Evolutionary conservation across 2,797 vertebrate genomes (phyloP).

Genomic region (Leptodactylus fallax): DNA sequence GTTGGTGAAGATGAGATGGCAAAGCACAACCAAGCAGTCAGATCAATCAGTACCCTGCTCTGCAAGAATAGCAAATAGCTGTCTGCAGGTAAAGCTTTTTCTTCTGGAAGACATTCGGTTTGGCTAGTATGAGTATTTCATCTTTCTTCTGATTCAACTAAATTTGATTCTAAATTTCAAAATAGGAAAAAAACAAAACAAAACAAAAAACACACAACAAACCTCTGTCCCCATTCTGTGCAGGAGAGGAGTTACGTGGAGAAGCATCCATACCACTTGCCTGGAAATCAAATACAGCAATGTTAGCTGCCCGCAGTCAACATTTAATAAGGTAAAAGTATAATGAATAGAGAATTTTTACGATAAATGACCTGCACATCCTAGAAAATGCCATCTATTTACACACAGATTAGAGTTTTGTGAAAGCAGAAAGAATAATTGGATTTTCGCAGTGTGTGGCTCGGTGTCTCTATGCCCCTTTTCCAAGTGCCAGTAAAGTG

Average conservation of each 20-base stretch:
- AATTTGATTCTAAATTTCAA: no score
- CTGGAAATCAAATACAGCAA: slow-evolving; percentile 72
- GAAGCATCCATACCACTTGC: slow-evolving; percentile 88
- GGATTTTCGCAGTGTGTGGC: not conserved
- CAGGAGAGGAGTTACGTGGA: slow-evolving; percentile 91
- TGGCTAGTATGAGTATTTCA: no score
- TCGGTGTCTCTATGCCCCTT: not conserved
- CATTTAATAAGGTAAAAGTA: not conserved
- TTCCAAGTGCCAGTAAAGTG: not conserved
- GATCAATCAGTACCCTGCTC: no score
- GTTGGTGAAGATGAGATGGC: no score
- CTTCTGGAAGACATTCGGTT: no score
- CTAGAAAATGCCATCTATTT: not conserved
- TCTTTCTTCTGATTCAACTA: no score
- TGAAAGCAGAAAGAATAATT: slow-evolving; percentile 23
- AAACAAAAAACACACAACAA: no score
- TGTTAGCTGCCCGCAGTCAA: not conserved
- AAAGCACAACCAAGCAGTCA: no score
- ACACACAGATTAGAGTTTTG: not conserved
- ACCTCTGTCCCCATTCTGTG: slow-evolving; percentile 95
- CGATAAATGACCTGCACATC: not conserved
- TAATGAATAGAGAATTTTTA: not conserved
- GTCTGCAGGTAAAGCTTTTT: no score
- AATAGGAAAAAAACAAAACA: no score
- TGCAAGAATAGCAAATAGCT: no score